A percentile compares a stretch with the other conserved stretches of the same genome.
These are phyloP conservation scores for Cephus spinipes DNA, from an alignment of 2,888 invertebrate species.

Conservation along the genomic window DNA sequence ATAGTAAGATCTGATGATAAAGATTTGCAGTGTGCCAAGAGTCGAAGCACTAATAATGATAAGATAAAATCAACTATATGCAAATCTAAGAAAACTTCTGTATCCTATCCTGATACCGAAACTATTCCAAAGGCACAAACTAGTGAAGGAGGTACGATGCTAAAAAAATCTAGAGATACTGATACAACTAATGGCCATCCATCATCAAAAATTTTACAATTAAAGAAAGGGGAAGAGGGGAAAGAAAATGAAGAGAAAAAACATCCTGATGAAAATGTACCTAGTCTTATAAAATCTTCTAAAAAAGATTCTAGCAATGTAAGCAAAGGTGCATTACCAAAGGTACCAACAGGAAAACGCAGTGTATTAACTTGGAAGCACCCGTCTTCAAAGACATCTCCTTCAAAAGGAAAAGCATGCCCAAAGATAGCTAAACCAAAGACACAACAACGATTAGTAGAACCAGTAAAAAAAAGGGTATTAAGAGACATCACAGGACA, in stretches of 20 bases:
- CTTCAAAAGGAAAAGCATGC: not conserved
- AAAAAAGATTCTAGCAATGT: not conserved
- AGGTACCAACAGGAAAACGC: not conserved
- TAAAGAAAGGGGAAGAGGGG: not conserved
- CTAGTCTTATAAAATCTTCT: not conserved
- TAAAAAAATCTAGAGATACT: not conserved
- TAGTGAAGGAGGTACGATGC: not conserved
- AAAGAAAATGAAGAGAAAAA: not conserved
- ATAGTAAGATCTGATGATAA: not conserved
- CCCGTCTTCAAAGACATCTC: not conserved
- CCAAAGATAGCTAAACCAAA: constrained; percentile 10
- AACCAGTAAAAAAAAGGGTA: constrained; percentile 36
- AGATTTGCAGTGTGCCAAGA: not conserved
- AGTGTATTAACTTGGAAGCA: not conserved
- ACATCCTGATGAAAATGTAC: not conserved
- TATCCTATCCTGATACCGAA: not conserved
- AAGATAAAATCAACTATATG: not conserved
- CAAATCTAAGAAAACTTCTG: not conserved
- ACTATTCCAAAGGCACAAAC: not conserved
- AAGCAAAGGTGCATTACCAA: not conserved
- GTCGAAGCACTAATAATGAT: not conserved
- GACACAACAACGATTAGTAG: constrained; percentile 7
- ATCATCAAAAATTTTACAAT: not conserved
- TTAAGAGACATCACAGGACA: constrained; percentile 31
- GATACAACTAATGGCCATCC: not conserved